Conservation (phyloP, 2,113 vertebrate genomes). For the Tringa solitaria region DNA sequence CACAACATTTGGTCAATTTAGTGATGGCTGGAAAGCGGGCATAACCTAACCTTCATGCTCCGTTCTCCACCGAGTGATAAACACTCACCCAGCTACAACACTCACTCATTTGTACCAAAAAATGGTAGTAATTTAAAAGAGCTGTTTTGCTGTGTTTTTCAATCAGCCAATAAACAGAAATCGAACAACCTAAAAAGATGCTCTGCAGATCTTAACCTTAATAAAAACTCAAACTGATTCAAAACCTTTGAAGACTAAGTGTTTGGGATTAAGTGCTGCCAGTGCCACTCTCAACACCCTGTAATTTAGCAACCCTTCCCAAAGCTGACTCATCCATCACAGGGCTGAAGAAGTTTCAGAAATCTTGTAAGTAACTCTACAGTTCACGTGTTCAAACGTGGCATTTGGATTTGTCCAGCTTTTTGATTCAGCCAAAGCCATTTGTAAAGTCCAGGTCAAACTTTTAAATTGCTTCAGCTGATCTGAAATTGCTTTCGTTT, state of each 20-base stretch:
- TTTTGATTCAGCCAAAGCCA: not conserved
- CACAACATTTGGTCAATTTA: not conserved
- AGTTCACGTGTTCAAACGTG: not conserved
- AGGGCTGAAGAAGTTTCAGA: not conserved
- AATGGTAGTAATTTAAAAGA: not conserved
- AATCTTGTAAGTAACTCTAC: not conserved
- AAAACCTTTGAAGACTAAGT: not conserved
- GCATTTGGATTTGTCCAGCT: not conserved
- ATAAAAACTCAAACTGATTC: not conserved
- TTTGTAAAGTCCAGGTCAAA: not conserved
- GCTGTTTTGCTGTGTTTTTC: not conserved
- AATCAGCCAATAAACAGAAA: not conserved
- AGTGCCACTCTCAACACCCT: not conserved
- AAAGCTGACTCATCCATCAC: not conserved
- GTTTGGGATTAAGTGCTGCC: not conserved
- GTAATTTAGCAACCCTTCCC: not conserved
- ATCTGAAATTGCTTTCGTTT: not conserved
- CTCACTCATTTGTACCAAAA: not conserved
- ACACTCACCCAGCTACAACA: not conserved
- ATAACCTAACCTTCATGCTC: not conserved
- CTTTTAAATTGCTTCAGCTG: not conserved
- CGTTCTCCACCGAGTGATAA: not conserved
- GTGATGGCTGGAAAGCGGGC: not conserved
- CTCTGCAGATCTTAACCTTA: not conserved
- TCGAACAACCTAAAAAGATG: not conserved